Evolutionary conservation across 1,140 invertebrate species (phyloP), one percentile per base, ranked within the genome.

Genomic region (Berghia stephanieae): DNA sequence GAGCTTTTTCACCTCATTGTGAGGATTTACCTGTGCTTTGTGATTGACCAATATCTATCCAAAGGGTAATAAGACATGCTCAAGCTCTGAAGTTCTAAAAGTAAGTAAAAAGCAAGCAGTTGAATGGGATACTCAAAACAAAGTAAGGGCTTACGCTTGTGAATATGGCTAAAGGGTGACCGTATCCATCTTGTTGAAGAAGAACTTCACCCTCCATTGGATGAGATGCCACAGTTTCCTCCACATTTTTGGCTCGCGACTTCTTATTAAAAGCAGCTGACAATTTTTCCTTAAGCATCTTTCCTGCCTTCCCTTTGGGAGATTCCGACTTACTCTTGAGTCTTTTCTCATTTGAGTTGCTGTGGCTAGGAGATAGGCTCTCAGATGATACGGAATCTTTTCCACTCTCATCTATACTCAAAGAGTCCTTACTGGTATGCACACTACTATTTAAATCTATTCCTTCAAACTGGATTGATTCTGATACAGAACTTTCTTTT

Each of bases 141-240:
- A 63, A 1, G 13, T 27, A 60, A 42, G 10, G 16, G 78, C 80
- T 83, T 89, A 94, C 93, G 90, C 96, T 95, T 40, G 93, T 94
- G 89, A 98, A 99, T 70, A 98, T 92, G 78, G 93, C 91, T 24
- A 98, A 90, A 2, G 97, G 97, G 82, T 98, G 93, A 21, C 96
- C 96, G 90, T 94, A 97, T 36, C 94, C 92, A 85, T 91, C 88
- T 40, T 88, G 85, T 1, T 87, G 82, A 10, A 90, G 76, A 24
- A 82, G 81, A 24, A 75, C 67, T 42, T 70, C 70, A 43, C 66
- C 75, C 55, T 75, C 77, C 40, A n/a, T n/a, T n/a, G 57, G 24
- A 71, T 43, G n/a, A 75, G 18, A 0, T 63, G 72, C n/a, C n/a
- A n/a, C n/a, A 16, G 73, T 44, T 75, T 75, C n/a, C 13, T 24